phyloP scores from a whole-genome alignment of 2,888 invertebrate genomes.

The Galerucella calmariensis region DNA sequence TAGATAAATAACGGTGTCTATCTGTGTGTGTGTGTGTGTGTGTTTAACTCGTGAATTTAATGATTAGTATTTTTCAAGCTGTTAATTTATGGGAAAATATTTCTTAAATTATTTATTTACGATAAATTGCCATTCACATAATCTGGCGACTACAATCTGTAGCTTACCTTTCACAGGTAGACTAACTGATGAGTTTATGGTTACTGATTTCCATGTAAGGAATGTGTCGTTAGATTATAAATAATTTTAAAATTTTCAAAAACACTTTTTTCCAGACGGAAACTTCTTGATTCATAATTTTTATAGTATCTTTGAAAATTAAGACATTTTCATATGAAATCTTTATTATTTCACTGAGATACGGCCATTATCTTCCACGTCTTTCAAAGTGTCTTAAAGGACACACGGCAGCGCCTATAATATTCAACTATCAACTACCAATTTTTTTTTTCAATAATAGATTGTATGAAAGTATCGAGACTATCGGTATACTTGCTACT shows the following conservation, averaged over 20 bases:
- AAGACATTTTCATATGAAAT: too few relatives aligned
- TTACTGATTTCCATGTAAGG: neutral
- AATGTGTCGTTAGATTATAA: neutral
- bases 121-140: conserved; percentile 13
- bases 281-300: neutral
- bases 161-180: conserved; percentile 5
- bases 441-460: neutral
- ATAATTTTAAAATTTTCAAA: neutral
- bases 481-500: neutral
- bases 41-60: conserved; percentile 26
- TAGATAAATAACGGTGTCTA: conserved; percentile 30
- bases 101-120: conserved; percentile 1
- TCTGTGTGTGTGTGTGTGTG: conserved; percentile 1
- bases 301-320: too few relatives aligned
- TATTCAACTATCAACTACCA: too few relatives aligned
- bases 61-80: conserved; percentile 17
- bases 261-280: neutral
- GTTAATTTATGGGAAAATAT: conserved; percentile 23
- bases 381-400: too few relatives aligned
- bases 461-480: neutral
- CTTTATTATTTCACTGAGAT: too few relatives aligned
- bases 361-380: too few relatives aligned
- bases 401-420: too few relatives aligned
- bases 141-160: conserved; percentile 5
- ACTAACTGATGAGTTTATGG: conserved; percentile 8